Conservation (phyloP, 2,113 vertebrate species). For the Synchiropus splendidus region DNA sequence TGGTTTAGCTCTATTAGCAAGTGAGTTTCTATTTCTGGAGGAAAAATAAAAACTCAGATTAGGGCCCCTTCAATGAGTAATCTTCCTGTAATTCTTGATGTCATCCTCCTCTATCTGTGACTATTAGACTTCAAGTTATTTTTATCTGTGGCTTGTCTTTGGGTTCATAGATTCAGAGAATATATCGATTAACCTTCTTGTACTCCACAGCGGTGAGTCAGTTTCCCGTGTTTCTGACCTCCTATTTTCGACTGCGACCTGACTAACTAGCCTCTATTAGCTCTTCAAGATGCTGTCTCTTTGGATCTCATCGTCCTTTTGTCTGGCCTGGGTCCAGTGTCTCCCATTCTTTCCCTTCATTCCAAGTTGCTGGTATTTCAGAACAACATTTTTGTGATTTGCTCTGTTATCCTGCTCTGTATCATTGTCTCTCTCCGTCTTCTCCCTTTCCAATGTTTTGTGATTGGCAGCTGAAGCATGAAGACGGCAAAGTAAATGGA, state of each 20-base stretch:
- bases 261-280: constrained; percentile 32
- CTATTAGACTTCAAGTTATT: no score
- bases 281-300: constrained; percentile 8
- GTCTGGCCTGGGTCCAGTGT: constrained; percentile 11
- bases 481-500: constrained; percentile 55
- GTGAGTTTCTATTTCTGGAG: no score
- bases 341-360: not conserved
- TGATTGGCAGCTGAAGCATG: constrained; percentile 63
- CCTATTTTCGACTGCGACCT: constrained; percentile 17
- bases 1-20: no score
- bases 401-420: constrained; percentile 32
- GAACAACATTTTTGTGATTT: no score
- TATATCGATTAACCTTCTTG: constrained; percentile 5
- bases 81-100: no score
- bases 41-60: no score
- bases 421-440: constrained; percentile 27
- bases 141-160: no score
- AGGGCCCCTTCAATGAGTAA: no score
- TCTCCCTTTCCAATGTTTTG: constrained; percentile 39
- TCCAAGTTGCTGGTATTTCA: not conserved
- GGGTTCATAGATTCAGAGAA: no score
- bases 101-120: no score
- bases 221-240: constrained; percentile 29
- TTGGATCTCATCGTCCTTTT: constrained; percentile 1
- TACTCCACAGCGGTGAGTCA: constrained; percentile 28